Conservation (phyloP, 1,140 invertebrate genomes). For the Drosophila suzukii region DNA sequence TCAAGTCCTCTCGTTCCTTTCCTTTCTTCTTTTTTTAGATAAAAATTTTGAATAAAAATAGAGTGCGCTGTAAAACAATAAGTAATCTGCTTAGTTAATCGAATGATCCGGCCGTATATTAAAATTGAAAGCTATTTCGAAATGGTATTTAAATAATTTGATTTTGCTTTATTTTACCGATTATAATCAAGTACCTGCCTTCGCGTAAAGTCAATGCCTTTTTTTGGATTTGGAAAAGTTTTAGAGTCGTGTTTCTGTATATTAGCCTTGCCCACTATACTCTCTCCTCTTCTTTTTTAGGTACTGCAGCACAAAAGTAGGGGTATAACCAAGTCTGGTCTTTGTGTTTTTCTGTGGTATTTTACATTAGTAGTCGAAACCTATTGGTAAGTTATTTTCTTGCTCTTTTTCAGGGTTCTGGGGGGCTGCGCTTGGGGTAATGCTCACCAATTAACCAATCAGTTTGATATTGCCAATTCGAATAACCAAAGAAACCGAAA, state of each 20-base stretch:
- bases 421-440: no score
- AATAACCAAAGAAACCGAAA: slow-evolving; percentile 59
- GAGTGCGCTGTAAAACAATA: not conserved
- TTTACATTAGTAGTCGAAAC: slow-evolving; percentile 55
- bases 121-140: not conserved
- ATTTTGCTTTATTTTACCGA: no score
- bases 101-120: no score
- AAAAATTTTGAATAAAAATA: not conserved
- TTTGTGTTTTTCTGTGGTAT: slow-evolving; percentile 3
- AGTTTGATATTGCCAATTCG: slow-evolving; percentile 54
- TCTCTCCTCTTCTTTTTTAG: slow-evolving; percentile 33
- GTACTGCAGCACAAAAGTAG: slow-evolving; percentile 66
- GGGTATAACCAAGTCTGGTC: slow-evolving; percentile 30
- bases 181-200: not conserved
- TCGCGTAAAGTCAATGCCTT: not conserved
- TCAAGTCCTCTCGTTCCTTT: not conserved
- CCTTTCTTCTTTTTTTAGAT: not conserved
- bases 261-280: not conserved
- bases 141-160: not conserved
- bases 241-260: not conserved
- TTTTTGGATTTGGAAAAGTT: not conserved
- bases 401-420: slow-evolving; percentile 1
- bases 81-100: no score
- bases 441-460: slow-evolving; percentile 23
- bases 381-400: slow-evolving; percentile 42